Base-by-base conservation (phyloP, 37 sponge, comb jelly and placozoan genomes). In the Amphimedon queenslandica region DNA sequence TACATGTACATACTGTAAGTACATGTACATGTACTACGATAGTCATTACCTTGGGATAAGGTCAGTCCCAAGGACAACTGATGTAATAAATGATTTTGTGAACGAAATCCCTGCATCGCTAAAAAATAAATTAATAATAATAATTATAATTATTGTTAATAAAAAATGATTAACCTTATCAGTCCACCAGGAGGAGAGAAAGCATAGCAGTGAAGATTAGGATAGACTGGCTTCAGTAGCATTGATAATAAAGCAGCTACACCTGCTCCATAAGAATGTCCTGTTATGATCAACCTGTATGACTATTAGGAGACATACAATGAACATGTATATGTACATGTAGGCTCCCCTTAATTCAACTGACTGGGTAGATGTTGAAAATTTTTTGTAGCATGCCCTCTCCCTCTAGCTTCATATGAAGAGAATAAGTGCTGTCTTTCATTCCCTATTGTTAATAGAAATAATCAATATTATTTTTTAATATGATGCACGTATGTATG, bases 201-300 rank as follows among this genome's bases (percentile, higher is more conserved):
- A n/a, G 84, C 90, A 83, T 64, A 89, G 38, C 90, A 89, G 40
- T 89, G 84, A 16, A 89, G 72, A 13, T 20, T 83, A 23, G 43
- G 67, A 57, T 83, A 80, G n/a, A 55, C 29, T 1, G 66, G 55
- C 55, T 79, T 79, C n/a, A 89, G 51, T 8, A 79, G 36, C 16
- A 89, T 76, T n/a, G 84, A 75, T 63, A 89, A 57, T 32, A 89
- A 64, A 64, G 63, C 70, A 21, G 84, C 90, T 40, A 38, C 60
- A 10, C 77, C 84, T 38, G 90, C 90, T 47, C 90, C 90, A 20
- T 76, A 42, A 23, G 84, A 83, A 66, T 89, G 90, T 25, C 90
- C 90, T 51, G 67, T 57, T 4, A 83, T 37, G 38, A 83, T 80
- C 37, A 89, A 42, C 34, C 63, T 74, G 60, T 89, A 89, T 29